phyloP scores from a whole-genome alignment of 2,888 invertebrate genomes.

The Emmelina monodactyla region DNA sequence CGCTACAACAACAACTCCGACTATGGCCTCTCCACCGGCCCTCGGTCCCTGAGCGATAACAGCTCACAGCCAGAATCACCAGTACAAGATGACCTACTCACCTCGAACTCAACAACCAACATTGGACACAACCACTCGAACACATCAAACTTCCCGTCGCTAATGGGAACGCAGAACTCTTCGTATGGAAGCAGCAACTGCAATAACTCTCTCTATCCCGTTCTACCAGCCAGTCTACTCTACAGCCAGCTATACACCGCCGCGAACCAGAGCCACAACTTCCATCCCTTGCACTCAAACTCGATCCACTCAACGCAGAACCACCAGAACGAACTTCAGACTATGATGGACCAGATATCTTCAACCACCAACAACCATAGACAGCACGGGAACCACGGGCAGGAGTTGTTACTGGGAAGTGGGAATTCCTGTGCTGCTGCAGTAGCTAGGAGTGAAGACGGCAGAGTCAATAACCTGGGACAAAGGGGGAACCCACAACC shows the following conservation, averaged over 20 bases:
- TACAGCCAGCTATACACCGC: constrained; percentile 86
- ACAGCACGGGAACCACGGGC: constrained; percentile 48
- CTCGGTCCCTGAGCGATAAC: constrained; percentile 81
- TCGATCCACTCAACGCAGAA: constrained; percentile 70
- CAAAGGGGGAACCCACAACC: constrained; percentile 70
- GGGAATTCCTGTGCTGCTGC: constrained; percentile 67
- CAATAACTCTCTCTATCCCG: constrained; percentile 78
- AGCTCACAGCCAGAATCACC: constrained; percentile 85
- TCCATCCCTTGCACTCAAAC: constrained; percentile 73
- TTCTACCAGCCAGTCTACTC: constrained; percentile 80
- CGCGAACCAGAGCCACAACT: constrained; percentile 77
- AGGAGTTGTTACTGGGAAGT: constrained; percentile 60
- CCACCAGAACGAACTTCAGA: constrained; percentile 75
- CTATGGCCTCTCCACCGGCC: constrained; percentile 72
- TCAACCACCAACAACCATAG: constrained; percentile 69
- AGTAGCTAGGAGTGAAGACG: constrained; percentile 65
- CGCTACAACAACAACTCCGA: constrained; percentile 73
- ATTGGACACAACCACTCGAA: constrained; percentile 67
- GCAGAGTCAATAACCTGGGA: constrained; percentile 60
- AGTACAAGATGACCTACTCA: constrained; percentile 78
- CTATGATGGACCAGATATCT: constrained; percentile 78
- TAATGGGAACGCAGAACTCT: constrained; percentile 69
- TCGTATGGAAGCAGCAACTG: constrained; percentile 70
- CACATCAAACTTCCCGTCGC: constrained; percentile 70
- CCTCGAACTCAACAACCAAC: constrained; percentile 70